phyloP scores from a whole-genome alignment of 2,797 vertebrate genomes.

The Crotalus adamanteus region DNA sequence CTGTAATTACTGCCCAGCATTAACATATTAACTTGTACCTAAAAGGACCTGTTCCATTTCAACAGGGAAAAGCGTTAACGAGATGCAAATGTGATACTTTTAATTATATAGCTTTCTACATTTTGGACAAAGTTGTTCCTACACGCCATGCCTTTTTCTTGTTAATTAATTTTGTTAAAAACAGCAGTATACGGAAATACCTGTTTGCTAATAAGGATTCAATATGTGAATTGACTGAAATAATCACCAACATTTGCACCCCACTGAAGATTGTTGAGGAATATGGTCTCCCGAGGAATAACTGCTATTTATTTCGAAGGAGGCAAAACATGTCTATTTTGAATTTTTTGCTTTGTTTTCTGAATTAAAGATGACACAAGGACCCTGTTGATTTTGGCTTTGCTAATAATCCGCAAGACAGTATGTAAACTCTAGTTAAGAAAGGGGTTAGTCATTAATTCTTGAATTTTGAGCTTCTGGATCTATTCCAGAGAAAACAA shows the following conservation, averaged over 20 bases:
- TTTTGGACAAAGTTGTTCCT: neutral
- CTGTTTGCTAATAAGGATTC: neutral
- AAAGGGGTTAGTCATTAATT: neutral
- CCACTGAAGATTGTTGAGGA: constrained; percentile 20
- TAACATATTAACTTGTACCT: neutral
- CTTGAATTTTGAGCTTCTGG: neutral
- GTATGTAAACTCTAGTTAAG: neutral
- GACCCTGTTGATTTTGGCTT: neutral
- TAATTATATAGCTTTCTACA: too few relatives aligned
- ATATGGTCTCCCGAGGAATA: constrained; percentile 45
- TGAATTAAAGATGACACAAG: neutral
- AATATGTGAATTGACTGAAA: constrained; percentile 14
- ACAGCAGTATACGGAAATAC: neutral
- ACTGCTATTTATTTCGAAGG: constrained; percentile 45
- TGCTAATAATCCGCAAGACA: neutral
- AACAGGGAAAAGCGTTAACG: too few relatives aligned
- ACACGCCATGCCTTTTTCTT: neutral
- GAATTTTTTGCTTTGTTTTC: neutral
- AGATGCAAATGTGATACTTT: too few relatives aligned
- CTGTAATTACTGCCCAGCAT: neutral
- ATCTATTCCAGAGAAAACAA: constrained; percentile 15
- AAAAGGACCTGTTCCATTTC: too few relatives aligned
- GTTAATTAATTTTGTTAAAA: too few relatives aligned
- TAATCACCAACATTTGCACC: constrained; percentile 18
- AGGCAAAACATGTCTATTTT: neutral